Evolutionary conservation across 1,140 invertebrate genomes (phyloP).

Genomic region (Drosophila erecta): DNA sequence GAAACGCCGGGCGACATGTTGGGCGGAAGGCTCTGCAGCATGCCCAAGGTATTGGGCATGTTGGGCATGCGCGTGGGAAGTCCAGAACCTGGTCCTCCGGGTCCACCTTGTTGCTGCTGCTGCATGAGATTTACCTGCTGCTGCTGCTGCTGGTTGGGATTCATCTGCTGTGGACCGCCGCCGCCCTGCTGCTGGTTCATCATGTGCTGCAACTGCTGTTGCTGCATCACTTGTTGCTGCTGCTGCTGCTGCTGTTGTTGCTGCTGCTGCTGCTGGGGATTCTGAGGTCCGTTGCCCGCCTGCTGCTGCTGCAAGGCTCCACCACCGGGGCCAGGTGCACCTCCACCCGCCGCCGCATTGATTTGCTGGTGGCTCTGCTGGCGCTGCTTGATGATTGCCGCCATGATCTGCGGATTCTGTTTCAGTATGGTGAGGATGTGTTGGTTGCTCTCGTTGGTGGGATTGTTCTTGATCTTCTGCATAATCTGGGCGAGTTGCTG

Average conservation of each 20-base stretch:
- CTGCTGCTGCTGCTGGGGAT: slow-evolving; percentile 83
- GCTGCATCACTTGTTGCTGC: slow-evolving; percentile 85
- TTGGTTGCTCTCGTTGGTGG: slow-evolving; percentile 94
- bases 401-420: slow-evolving; percentile 97
- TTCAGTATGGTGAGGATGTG: slow-evolving; percentile 97
- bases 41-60: slow-evolving; percentile 74
- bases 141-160: slow-evolving; percentile 72
- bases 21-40: slow-evolving; percentile 70
- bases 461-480: slow-evolving; percentile 94
- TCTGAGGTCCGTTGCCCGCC: slow-evolving; percentile 83
- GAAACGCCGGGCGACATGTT: slow-evolving; percentile 79
- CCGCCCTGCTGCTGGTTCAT: slow-evolving; percentile 85
- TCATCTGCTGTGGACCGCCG: slow-evolving; percentile 85
- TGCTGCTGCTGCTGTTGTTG: slow-evolving; percentile 86
- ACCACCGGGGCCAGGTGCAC: slow-evolving; percentile 71
- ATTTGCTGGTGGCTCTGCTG: slow-evolving; percentile 89
- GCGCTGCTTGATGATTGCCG: slow-evolving; percentile 97
- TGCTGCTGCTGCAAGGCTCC: slow-evolving; percentile 85
- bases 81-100: slow-evolving; percentile 57
- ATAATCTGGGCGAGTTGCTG: slow-evolving; percentile 95
- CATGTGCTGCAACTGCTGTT: slow-evolving; percentile 85
- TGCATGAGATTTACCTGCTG: slow-evolving; percentile 67
- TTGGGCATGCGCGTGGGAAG: slow-evolving; percentile 80
- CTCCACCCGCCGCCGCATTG: slow-evolving; percentile 73
- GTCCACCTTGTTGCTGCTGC: slow-evolving; percentile 53